Conservation (phyloP, 2,797 vertebrate genomes). For the Urosaurus nigricauda region DNA sequence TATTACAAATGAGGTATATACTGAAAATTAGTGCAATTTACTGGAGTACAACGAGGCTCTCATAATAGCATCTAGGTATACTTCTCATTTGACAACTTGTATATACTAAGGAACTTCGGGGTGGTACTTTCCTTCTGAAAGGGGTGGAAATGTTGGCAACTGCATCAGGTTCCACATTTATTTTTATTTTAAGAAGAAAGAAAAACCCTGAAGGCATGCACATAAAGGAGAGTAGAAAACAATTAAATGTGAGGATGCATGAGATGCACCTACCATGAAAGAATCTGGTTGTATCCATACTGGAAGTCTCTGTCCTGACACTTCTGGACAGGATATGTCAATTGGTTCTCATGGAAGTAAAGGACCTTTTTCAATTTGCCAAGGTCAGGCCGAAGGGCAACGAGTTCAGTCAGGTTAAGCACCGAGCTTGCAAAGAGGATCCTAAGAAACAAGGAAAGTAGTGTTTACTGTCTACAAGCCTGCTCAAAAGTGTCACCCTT, state of each 20-base stretch:
- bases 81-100: constrained; percentile 6
- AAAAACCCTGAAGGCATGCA: neutral
- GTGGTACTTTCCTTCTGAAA: neutral
- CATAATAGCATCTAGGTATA: neutral
- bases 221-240: constrained; percentile 39
- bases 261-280: constrained; percentile 89
- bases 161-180: neutral
- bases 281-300: constrained; percentile 97
- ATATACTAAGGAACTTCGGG: constrained; percentile 37
- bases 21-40: constrained; percentile 40
- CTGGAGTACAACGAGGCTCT: accelerated
- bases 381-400: constrained; percentile 92
- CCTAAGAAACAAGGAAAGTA: constrained; percentile 85
- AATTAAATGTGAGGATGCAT: accelerated
- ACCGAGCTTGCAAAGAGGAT: constrained; percentile 91
- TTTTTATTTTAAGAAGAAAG: neutral
- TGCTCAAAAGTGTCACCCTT: constrained; percentile 81
- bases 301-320: constrained; percentile 93
- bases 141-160: neutral
- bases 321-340: constrained; percentile 91
- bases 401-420: constrained; percentile 88
- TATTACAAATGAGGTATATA: constrained; percentile 36
- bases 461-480: constrained; percentile 77
- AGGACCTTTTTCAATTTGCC: constrained; percentile 92
- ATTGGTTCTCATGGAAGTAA: constrained; percentile 98